Evolutionary conservation across 2,888 invertebrate species (phyloP), one percentile per base, ranked within the genome.

Genomic region (Drosophila robusta): DNA sequence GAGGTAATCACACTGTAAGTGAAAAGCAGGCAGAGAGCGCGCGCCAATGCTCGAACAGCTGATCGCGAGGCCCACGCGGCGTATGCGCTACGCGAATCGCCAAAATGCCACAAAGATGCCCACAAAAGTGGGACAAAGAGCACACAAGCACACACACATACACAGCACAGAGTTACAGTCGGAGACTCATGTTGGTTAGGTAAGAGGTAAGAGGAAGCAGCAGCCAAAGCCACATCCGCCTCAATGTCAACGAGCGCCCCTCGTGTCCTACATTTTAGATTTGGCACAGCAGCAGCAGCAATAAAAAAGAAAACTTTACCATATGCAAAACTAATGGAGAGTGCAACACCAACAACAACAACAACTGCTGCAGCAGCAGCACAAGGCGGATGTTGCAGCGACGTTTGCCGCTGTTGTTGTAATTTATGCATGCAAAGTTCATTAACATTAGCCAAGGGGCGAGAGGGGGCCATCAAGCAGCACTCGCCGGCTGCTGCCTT

Each of bases 381-480:
- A 18, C 56, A 51, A 80, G 70, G 77, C 80, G 80, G 80, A 80
- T 80, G 75, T 75, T 70, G 81, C 52, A 63, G 56, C 47, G 26
- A 49, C 22, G 14, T n/a, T 29, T 41, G 55, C 4, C 18, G 61
- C 16, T 61, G 45, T 44, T 70, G 74, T 60, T 69, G 58, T 65
- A 71, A 77, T 77, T 77, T 67, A 73, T 78, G 75, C 78, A 78
- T 68, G 63, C 62, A 62, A 70, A 79, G 77, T 81, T 79, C 79
- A 77, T 80, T 74, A 80, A 76, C 81, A 81, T 80, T 73, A 69
- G 45, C 51, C 47, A 60, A 45, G 58, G 51, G n/a, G 47, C 8
- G 38, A 26, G 55, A 18, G 34, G 38, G 42, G 32, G 47, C n/a
- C 49, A 36, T 39, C 34, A 36, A 54, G 46, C 41, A 38, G 57